Evolutionary conservation across 2,113 vertebrate genomes (phyloP), one percentile per base, ranked within the genome.

Genomic region (Seriola aureovittata): DNA sequence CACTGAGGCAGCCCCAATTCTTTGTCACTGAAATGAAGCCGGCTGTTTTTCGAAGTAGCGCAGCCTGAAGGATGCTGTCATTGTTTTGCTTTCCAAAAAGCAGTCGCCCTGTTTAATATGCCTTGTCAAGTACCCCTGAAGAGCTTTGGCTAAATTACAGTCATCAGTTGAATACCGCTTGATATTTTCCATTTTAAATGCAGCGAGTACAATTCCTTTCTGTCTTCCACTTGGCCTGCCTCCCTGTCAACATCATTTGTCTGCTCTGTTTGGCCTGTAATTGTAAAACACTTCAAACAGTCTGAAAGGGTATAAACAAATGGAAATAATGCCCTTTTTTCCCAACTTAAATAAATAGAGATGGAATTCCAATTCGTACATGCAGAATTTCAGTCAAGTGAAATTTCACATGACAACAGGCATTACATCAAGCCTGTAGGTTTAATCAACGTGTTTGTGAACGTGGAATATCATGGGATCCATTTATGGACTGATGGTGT

Each of bases 101-200:
- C 80, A 60, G 29, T 62, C 10, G 46, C 73, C 71, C 65, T 65
- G 60, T 85, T 88, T 88, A 85, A 88, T 84, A 87, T 84, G 77
- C 76, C 70, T 91, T 70, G 84, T 89, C 85, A 87, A 92, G 85
- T 78, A 77, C 62, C 78, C 67, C 71, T 85, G 78, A 87, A 89
- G 82, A 87, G 88, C 48, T 88, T 83, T 84, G 78, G 82, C 85
- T 89, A 93, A 93, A 92, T 93, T 90, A 87, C 88, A 89, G 82
- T 88, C 75, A 90, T 90, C 16, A 40, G 75, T 72, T 91, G 86
- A 92, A 91, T 86, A 83, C 65, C 0, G 81, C 85, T 89, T 86
- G 84, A 89, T 92, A 89, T 90, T 90, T 92, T 86, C 85, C 75
- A 84, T 91, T 90, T 83, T 71, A 85, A 84, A 82, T 78, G 74